Base-by-base conservation (phyloP, 2,113 vertebrate genomes). In the Cheilinus undulatus region DNA sequence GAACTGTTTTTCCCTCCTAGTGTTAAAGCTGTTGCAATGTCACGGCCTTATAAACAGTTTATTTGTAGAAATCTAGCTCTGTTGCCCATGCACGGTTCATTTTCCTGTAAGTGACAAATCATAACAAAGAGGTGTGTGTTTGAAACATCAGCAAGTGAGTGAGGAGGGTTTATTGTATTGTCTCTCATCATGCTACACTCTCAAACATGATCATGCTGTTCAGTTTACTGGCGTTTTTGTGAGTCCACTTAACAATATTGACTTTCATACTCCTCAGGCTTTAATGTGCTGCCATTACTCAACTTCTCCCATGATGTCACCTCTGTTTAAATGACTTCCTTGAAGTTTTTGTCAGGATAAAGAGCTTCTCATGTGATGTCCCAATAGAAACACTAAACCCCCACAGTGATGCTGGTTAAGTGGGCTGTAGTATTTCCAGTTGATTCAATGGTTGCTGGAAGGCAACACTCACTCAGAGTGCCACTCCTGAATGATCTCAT, bases 401-500 rank as follows among this genome's bases (percentile, higher is more conserved):
- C 42, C 76, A 17, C 30, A 5, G 19, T 30, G 22, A n/a, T 34
- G 4, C 52, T 23, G 13, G 10, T 26, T 34, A 27, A 66, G 38
- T 40, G 24, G 26, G 26, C 42, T 50, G 6, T 28, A 12, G 40
- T 36, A 10, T 13, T 34, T 43, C 27, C n/a, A 28, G n/a, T 57
- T 23, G 23, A 17, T 64, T 52, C 73, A 65, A 81, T 62, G 14
- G 51, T 70, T 61, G 76, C 73, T 80, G 0, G 19, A 56, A 51
- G 27, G 65, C 38, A 59, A 59, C 48, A 69, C 30, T 15, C 30
- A 45, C 62, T 62, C 32, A 69, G 34, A 46, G 38, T 22, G 24
- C 9, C 65, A 20, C 38, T 7, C 5, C 40, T 15, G 38, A 54
- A 65, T 74, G 75, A 82, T 49, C 53, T 76, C 73, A 66, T 77